These are phyloP conservation scores for Nothocercus julius DNA, from an alignment of 2,113 vertebrate genomes.

Conservation along the genomic window DNA sequence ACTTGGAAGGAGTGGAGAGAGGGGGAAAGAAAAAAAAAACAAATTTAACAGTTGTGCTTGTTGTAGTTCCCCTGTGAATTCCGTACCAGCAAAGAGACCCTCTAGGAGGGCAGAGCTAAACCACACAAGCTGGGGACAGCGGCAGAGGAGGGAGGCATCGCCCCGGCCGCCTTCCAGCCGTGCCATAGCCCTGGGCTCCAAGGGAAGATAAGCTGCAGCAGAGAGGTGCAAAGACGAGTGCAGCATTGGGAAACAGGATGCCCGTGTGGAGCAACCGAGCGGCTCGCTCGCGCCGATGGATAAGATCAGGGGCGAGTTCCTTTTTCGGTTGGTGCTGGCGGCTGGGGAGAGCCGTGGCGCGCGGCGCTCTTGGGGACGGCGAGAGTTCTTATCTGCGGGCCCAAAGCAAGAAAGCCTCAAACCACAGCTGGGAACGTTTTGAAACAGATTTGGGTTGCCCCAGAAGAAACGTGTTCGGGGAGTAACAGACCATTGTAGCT, in stretches of 20 bases:
- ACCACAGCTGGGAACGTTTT: constrained; percentile 25
- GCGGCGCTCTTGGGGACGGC: neutral
- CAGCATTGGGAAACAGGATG: constrained; percentile 30
- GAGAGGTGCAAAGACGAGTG: neutral
- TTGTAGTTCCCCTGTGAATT: neutral
- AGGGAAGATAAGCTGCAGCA: neutral
- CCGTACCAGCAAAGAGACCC: neutral
- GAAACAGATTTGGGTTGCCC: constrained; percentile 61
- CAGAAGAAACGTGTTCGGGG: neutral
- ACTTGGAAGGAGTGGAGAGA: neutral
- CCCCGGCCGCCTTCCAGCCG: neutral
- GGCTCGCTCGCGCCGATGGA: neutral
- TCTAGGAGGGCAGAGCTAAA: neutral
- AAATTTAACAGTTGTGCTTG: neutral
- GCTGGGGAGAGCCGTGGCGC: constrained; percentile 38
- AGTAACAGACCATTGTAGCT: neutral
- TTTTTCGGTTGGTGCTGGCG: constrained; percentile 58
- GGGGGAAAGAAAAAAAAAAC: neutral
- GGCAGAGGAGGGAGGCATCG: neutral
- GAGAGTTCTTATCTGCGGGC: constrained; percentile 61
- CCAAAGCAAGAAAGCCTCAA: constrained; percentile 51
- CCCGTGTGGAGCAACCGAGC: neutral
- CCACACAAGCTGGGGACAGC: neutral
- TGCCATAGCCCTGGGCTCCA: neutral
- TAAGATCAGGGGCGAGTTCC: constrained; percentile 71